phyloP scores from a whole-genome alignment of 1,140 invertebrate genomes.

The Cephus cinctus region DNA sequence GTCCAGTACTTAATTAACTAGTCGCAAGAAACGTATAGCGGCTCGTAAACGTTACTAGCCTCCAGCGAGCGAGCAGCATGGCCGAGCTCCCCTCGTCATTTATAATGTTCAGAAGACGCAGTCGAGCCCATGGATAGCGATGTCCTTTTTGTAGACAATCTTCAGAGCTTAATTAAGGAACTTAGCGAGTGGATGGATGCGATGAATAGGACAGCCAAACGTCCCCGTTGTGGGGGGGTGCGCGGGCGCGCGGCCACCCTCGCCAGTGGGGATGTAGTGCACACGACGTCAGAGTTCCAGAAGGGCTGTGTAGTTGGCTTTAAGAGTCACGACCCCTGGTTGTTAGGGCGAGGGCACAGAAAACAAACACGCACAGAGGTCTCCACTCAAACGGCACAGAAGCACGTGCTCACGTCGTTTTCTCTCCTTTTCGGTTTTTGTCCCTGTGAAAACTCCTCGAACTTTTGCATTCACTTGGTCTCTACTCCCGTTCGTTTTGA shows the following conservation, averaged over 20 bases:
- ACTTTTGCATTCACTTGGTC: slow-evolving; percentile 15
- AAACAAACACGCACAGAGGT: slow-evolving; percentile 33
- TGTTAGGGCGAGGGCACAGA: slow-evolving; percentile 29
- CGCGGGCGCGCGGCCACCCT: slow-evolving; percentile 5
- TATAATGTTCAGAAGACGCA: no score
- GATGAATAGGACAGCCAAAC: slow-evolving; percentile 52
- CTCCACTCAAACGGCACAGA: slow-evolving; percentile 6
- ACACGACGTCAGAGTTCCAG: background rate
- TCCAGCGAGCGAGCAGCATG: no score
- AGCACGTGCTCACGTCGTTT: slow-evolving; percentile 14
- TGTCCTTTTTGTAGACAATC: slow-evolving; percentile 55
- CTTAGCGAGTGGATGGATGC: slow-evolving; percentile 49
- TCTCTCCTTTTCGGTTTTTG: slow-evolving; percentile 12
- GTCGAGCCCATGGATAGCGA: no score
- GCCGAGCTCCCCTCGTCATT: no score
- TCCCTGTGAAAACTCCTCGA: slow-evolving; percentile 7
- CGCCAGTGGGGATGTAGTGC: slow-evolving; percentile 4
- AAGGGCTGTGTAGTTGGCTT: slow-evolving; percentile 28
- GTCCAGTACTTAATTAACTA: no score
- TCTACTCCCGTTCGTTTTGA: slow-evolving; percentile 21
- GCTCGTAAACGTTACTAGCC: no score
- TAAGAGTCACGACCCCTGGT: slow-evolving; percentile 33
- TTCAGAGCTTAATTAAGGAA: slow-evolving; percentile 56
- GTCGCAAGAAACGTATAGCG: no score
- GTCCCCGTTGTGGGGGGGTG: slow-evolving; percentile 27